Percentiles rank a stretch among this genome's conserved stretches.
phyloP scores from a whole-genome alignment of 2,113 vertebrate species.

The Colinus virginianus region DNA sequence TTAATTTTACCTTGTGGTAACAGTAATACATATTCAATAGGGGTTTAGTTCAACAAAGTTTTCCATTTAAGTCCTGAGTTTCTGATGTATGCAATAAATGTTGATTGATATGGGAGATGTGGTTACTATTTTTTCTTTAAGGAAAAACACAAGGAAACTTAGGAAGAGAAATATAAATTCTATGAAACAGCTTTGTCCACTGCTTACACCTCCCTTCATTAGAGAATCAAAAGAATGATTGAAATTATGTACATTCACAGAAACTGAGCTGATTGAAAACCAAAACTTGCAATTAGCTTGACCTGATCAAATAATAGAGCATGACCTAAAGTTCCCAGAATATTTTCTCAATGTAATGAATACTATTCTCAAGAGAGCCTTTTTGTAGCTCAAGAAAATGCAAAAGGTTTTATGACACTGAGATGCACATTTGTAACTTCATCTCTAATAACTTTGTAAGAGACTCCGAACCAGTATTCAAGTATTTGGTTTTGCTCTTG shows the following conservation, averaged over 20 bases:
- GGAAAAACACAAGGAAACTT: accelerated
- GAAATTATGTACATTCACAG: accelerated
- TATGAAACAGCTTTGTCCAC: background rate
- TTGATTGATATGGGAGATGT: background rate
- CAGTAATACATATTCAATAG: accelerated
- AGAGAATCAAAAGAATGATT: background rate
- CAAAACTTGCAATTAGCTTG: background rate
- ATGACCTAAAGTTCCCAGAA: background rate
- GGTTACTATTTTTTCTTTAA: background rate
- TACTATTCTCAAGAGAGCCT: background rate
- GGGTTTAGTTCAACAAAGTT: background rate
- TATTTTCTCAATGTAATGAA: background rate
- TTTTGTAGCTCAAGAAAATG: background rate
- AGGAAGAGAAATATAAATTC: background rate
- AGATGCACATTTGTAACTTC: background rate
- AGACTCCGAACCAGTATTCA: background rate
- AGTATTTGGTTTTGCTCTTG: background rate
- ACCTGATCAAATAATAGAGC: background rate
- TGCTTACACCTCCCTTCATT: background rate
- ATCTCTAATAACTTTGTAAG: background rate
- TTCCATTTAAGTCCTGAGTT: background rate
- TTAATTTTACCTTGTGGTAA: too few species aligned
- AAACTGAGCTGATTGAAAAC: background rate
- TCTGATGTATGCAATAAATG: background rate
- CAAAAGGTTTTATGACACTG: background rate